Conservation (phyloP, 1,140 invertebrate species). For the Bombus difficillimus region DNA sequence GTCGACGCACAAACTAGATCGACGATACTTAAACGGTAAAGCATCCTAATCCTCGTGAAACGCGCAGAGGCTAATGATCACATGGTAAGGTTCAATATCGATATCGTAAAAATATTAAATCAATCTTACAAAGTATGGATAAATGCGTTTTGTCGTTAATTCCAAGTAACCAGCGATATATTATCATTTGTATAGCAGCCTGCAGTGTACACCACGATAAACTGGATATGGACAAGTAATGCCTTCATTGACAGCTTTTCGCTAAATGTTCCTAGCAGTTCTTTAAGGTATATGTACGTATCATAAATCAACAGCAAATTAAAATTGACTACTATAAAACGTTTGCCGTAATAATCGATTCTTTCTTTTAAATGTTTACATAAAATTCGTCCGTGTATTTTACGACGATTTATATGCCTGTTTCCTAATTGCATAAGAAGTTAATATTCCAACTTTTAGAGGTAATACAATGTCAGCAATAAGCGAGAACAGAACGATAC, state of each 20-base stretch:
- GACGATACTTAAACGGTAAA: slow-evolving; percentile 64
- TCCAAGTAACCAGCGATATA: too few species aligned
- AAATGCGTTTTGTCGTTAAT: background rate
- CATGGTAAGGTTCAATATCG: background rate
- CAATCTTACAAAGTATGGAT: background rate
- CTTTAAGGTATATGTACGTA: background rate
- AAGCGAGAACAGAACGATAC: background rate
- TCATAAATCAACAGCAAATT: background rate
- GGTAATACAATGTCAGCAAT: background rate
- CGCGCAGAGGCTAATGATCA: slow-evolving; percentile 25
- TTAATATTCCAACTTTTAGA: background rate
- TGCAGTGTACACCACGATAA: background rate
- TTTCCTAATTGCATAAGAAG: background rate
- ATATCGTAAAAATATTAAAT: background rate
- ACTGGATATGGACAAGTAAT: background rate
- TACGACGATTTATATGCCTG: background rate
- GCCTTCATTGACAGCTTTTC: background rate
- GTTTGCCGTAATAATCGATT: too few species aligned
- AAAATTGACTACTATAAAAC: background rate
- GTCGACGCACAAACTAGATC: slow-evolving; percentile 74
- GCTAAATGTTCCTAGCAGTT: background rate
- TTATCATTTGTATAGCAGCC: background rate
- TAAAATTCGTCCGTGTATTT: background rate
- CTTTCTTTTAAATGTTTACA: background rate
- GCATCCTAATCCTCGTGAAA: slow-evolving; percentile 42